Conservation (phyloP, 2,113 vertebrate genomes). For the Bubalus kerabau region DNA sequence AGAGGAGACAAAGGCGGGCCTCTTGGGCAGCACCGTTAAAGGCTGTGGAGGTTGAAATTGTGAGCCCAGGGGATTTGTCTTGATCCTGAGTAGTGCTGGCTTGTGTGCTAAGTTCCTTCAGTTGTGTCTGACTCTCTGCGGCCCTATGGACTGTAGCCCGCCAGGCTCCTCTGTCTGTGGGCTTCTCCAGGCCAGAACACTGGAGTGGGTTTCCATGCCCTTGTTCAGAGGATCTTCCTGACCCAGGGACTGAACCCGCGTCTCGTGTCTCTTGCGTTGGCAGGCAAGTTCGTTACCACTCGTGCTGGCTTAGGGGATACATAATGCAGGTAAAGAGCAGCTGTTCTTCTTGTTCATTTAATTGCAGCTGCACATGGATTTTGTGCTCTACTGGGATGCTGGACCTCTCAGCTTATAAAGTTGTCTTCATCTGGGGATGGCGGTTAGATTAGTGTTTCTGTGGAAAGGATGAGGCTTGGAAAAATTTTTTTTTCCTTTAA, state of each 20-base stretch:
- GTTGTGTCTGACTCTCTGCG: neutral
- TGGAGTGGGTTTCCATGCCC: neutral
- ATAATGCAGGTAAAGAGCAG: neutral
- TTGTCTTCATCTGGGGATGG: neutral
- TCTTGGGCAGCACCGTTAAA: neutral
- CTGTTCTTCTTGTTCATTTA: neutral
- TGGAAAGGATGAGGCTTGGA: neutral
- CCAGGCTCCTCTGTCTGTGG: neutral
- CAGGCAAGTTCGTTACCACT: neutral
- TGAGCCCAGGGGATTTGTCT: neutral
- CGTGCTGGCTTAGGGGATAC: neutral
- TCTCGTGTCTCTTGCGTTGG: neutral
- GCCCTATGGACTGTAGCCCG: neutral
- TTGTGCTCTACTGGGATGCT: neutral
- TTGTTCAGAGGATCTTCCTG: neutral
- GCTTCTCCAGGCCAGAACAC: neutral
- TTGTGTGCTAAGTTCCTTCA: neutral
- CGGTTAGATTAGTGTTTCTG: neutral
- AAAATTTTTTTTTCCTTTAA: neutral
- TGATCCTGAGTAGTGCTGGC: neutral
- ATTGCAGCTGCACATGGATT: neutral
- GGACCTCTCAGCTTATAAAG: neutral
- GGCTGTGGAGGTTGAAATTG: neutral
- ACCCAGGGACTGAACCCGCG: accelerated
- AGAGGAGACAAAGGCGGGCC: neutral